phyloP scores from a whole-genome alignment of 53 echinoderm and acorn worm species.

The Patiria pectinifera region DNA sequence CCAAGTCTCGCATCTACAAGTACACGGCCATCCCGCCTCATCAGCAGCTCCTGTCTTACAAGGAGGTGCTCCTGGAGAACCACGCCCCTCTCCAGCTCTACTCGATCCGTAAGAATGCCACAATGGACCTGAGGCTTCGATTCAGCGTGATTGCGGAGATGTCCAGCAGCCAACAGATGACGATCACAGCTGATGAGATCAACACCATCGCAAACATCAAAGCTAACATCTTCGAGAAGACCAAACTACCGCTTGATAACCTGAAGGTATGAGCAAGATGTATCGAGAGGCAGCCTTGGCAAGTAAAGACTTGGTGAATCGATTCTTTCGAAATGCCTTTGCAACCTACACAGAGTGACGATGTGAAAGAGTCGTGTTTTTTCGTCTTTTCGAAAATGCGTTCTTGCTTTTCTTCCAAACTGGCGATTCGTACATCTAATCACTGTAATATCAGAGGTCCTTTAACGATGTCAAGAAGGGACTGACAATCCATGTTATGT shows the following conservation, averaged over 20 bases:
- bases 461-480: too few relatives aligned
- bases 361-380: too few relatives aligned
- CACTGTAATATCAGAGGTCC: too few relatives aligned
- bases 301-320: too few relatives aligned
- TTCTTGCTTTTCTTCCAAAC: too few relatives aligned
- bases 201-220: slow-evolving; percentile 63
- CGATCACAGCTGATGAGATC: slow-evolving; percentile 57
- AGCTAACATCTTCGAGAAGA: slow-evolving; percentile 56
- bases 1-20: slow-evolving; percentile 69
- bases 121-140: slow-evolving; percentile 54
- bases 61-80: slow-evolving; percentile 62
- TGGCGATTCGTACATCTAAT: too few relatives aligned
- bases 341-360: too few relatives aligned
- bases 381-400: too few relatives aligned
- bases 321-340: not conserved
- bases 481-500: too few relatives aligned
- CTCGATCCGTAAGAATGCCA: slow-evolving; percentile 64
- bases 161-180: slow-evolving; percentile 16
- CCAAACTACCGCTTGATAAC: slow-evolving; percentile 51
- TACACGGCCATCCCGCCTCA: slow-evolving; percentile 69
- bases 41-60: slow-evolving; percentile 65
- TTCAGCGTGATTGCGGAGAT: slow-evolving; percentile 43
- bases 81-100: slow-evolving; percentile 58
- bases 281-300: not conserved
- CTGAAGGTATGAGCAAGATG: slow-evolving; percentile 38